Evolutionary conservation across 2,113 vertebrate genomes (phyloP).

Genomic region (Aspidoscelis tigris): DNA sequence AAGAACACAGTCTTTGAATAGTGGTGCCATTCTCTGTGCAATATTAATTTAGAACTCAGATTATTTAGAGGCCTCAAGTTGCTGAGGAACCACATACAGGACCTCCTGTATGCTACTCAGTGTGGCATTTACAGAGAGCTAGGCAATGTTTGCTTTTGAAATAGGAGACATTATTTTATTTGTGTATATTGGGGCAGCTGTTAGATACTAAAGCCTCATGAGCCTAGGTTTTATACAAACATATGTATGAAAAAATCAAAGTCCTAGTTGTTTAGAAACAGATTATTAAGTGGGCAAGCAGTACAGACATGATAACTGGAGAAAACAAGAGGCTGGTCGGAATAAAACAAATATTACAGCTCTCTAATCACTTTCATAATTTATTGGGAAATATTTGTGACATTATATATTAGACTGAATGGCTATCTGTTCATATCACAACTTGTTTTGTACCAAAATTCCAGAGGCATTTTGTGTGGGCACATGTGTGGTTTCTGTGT

Average conservation of each 20-base stretch:
- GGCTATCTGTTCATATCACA: background rate
- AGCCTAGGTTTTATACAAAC: background rate
- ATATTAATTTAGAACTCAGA: background rate
- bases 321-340: background rate
- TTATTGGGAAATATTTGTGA: background rate
- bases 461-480: background rate
- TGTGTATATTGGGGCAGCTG: background rate
- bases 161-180: background rate
- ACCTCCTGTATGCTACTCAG: background rate
- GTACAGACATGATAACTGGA: background rate
- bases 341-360: background rate
- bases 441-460: background rate
- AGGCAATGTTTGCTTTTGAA: slow-evolving; percentile 8
- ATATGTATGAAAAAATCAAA: background rate
- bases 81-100: slow-evolving; percentile 9
- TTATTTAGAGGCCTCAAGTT: background rate
- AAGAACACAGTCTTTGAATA: background rate
- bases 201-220: background rate
- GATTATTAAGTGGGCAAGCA: background rate
- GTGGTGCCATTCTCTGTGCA: background rate
- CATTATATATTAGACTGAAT: background rate
- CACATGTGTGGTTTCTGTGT: background rate
- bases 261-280: background rate
- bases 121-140: slow-evolving; percentile 11
- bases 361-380: background rate